Evolutionary conservation across 2,888 invertebrate species (phyloP).

Genomic region (Adineta ricciae): DNA sequence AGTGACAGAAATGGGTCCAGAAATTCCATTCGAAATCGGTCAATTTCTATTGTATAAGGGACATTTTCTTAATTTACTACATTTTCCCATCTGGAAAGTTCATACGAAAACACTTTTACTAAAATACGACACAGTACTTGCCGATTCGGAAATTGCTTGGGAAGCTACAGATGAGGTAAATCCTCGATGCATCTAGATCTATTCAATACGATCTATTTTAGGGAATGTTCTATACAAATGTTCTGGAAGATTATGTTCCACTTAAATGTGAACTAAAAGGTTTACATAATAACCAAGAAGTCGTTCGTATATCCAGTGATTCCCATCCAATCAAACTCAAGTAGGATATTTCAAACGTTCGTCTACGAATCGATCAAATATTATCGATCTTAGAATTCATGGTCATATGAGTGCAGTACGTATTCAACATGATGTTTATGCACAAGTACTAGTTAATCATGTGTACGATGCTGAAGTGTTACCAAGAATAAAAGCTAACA

Average conservation of each 20-base stretch:
- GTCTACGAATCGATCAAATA: no score
- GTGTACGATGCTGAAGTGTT: slow-evolving; percentile 16
- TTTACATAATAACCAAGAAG: slow-evolving; percentile 22
- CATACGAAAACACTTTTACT: slow-evolving; percentile 1
- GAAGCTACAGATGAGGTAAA: slow-evolving; percentile 21
- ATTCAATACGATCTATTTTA: not conserved
- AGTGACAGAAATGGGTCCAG: slow-evolving; percentile 10
- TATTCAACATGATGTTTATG: slow-evolving; percentile 23
- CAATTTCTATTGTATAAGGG: slow-evolving; percentile 17
- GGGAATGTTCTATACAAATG: slow-evolving; percentile 14
- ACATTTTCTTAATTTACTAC: slow-evolving; percentile 11
- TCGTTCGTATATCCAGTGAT: not conserved
- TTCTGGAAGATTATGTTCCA: not conserved
- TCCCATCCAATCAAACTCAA: slow-evolving; percentile 5
- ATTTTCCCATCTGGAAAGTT: slow-evolving; percentile 16
- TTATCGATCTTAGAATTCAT: slow-evolving; percentile 10
- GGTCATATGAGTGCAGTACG: slow-evolving; percentile 19
- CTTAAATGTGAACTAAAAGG: slow-evolving; percentile 20
- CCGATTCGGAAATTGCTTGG: slow-evolving; percentile 14
- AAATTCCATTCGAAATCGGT: slow-evolving; percentile 13
- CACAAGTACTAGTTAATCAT: slow-evolving; percentile 20
- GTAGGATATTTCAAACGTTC: not conserved
- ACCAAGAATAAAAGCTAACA: slow-evolving; percentile 13
- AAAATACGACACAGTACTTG: slow-evolving; percentile 11
- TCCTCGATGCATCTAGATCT: no score